phyloP scores from a whole-genome alignment of 2,113 vertebrate species.

The pig (Sus scrofa) region T2T-Sscrofa CM000825.6:89606001-89606500 shows the following conservation, averaged over 20 bases:
- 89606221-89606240: neutral
- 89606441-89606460: neutral
- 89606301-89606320: neutral
- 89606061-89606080: slow-evolving; percentile 36
- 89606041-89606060: neutral
- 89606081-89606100: neutral
- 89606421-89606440: neutral
- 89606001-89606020: neutral
- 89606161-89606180: neutral
- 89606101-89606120: neutral
- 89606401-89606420: too few relatives aligned
- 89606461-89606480: neutral
- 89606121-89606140: neutral
- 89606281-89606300: neutral
- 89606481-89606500: neutral
- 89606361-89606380: neutral
- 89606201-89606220: neutral
- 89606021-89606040: neutral
- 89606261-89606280: neutral
- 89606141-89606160: neutral
- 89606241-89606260: neutral
- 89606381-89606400: neutral
- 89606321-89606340: too few relatives aligned
- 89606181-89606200: neutral
- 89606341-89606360: neutral